These are phyloP conservation scores for Xestia xanthographa DNA, from an alignment of 2,888 invertebrate genomes.

Conservation along the genomic window DNA sequence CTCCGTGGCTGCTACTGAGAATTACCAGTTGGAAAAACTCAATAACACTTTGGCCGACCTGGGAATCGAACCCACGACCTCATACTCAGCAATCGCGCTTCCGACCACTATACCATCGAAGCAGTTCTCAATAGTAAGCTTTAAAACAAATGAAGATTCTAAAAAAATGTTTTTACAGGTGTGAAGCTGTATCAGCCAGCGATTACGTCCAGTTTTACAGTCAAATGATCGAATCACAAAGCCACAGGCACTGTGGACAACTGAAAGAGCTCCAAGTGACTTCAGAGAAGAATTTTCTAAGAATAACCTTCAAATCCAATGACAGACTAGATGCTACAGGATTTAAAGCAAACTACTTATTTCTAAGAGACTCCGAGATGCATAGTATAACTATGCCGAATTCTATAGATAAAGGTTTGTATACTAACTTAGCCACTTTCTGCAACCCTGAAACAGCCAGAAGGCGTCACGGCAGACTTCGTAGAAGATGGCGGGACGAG, in stretches of 20 bases:
- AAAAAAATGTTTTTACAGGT: slow-evolving; percentile 90
- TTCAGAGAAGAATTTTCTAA: slow-evolving; percentile 97
- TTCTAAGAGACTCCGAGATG: slow-evolving; percentile 93
- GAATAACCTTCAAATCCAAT: slow-evolving; percentile 98
- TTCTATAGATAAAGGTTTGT: slow-evolving; percentile 75
- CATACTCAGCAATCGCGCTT: not conserved
- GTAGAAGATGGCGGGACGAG: too few species aligned
- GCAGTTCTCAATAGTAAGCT: not conserved
- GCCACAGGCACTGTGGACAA: slow-evolving; percentile 96
- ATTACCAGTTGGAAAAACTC: not conserved
- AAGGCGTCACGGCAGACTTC: too few species aligned
- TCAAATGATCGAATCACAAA: slow-evolving; percentile 95
- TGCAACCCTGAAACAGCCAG: too few species aligned
- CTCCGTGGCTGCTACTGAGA: not conserved
- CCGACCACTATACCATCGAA: not conserved
- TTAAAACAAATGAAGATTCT: not conserved
- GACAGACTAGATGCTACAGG: slow-evolving; percentile 98
- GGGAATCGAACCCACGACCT: not conserved
- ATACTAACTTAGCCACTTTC: too few species aligned
- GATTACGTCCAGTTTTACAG: slow-evolving; percentile 99
- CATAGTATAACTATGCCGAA: slow-evolving; percentile 84
- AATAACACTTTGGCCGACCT: not conserved
- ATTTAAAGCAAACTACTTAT: slow-evolving; percentile 97
- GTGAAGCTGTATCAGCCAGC: slow-evolving; percentile 96
- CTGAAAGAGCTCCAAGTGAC: slow-evolving; percentile 94